Evolutionary conservation across 2,113 vertebrate species (phyloP), one percentile per base, ranked within the genome.

Genomic region (Panurus biarmicus): DNA sequence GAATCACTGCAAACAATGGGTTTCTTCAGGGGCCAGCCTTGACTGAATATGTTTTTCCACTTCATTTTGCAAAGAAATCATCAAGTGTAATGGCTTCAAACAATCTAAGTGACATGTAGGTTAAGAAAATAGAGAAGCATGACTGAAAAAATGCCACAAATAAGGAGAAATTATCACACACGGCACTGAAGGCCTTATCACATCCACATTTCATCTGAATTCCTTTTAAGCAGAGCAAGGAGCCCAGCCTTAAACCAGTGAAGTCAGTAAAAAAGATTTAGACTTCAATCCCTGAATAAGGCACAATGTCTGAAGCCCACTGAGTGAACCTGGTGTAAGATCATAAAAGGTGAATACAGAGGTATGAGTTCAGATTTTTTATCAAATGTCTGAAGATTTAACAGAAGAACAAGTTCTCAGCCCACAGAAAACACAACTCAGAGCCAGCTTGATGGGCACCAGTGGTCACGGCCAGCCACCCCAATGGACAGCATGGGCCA

Each of bases 21-120:
- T 87, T 94, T 95, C 75, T 94, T 35, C 81, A 77, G 31, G 75
- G 93, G 17, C 40, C 74, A 78, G 75, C 38, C 85, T 95, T 56
- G 74, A 87, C 90, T 89, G 93, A 95, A 93, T 96, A 66, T 81
- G 73, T 86, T 92, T 97, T 95, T 82, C 83, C 93, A 92, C 90
- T 95, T 95, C 95, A 91, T 87, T 87, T 95, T 95, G 78, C 78
- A 95, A 95, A 96, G 74, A 90, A 81, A 95, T 95, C 62, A 91
- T 93, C 69, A 67, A 74, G 57, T 92, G 42, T 96, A 81, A 96
- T 96, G 88, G 72, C 72, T 91, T 96, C 57, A 84, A 91, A 79
- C 62, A 81, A 91, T 91, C 81, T 80, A 76, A 92, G n/a, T 67
- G 62, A 77, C 86, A 33, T 65, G 66, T 85, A 84, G 90, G 76